phyloP scores from a whole-genome alignment of 2,113 vertebrate genomes.

The Pituophis catenifer region DNA sequence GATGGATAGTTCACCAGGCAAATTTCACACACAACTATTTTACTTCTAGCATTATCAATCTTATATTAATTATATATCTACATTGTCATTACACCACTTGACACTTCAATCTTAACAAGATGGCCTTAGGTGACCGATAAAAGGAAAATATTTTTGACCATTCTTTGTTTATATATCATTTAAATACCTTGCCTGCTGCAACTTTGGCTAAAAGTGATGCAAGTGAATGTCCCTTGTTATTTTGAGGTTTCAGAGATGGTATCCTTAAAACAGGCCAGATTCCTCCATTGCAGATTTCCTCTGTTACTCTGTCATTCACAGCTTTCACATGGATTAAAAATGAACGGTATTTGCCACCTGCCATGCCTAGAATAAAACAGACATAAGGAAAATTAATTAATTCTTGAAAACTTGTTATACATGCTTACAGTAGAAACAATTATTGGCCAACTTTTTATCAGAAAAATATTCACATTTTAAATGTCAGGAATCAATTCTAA shows the following conservation, averaged over 20 bases:
- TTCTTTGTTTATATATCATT: conserved; percentile 32
- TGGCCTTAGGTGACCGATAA: not conserved
- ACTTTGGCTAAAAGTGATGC: conserved; percentile 93
- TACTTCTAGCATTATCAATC: not conserved
- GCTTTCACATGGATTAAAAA: conserved; percentile 98
- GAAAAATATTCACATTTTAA: not conserved
- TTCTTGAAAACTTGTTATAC: not conserved
- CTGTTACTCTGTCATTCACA: conserved; percentile 86
- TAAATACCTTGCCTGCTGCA: conserved; percentile 91
- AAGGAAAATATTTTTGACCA: not conserved
- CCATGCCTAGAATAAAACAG: conserved; percentile 80
- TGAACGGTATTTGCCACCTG: conserved; percentile 97
- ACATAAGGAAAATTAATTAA: not conserved
- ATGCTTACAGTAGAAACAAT: not conserved
- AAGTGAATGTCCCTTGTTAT: conserved; percentile 88
- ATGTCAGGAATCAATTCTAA: not conserved
- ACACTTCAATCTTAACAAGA: not conserved
- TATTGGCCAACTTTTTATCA: accelerated
- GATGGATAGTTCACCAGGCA: not conserved
- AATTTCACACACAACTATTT: not conserved
- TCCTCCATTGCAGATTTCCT: conserved; percentile 80
- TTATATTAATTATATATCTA: not conserved
- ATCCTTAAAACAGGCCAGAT: conserved; percentile 89
- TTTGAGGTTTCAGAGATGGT: conserved; percentile 86
- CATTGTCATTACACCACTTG: not conserved